Base-by-base conservation (phyloP, 2,888 invertebrate species). In the Euproctis similis region DNA sequence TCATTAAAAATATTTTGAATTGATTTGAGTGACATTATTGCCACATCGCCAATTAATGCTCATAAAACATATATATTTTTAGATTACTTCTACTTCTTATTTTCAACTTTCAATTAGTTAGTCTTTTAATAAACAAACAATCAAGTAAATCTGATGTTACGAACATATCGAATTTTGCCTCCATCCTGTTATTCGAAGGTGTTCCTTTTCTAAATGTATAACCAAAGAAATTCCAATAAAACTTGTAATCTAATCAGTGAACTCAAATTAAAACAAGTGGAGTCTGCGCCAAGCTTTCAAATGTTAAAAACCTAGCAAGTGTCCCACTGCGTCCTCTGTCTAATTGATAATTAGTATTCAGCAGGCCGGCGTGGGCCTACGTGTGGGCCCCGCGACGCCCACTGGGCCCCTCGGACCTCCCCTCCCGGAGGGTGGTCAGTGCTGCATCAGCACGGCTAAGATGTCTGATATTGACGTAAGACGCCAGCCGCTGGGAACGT, bases 291-390 rank as follows among this genome's bases (percentile, higher is more conserved):
- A 34, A 18, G 24, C 17, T 24, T 27, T 8, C 19, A 26, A 24
- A 27, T 24, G 30, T 30, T 34, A 34, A 34, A 34, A 34, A 34
- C 8, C 34, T 26, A 24, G 26, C 24, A 34, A 34, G 19, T 26
- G 27, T 30, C 30, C 30, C 34, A 22, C 17, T 27, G 30, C 30
- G 30, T 17, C 26, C n/a, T n/a, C 20, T 30, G 34, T 34, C 59
- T 76, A 76, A 75, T 76, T 75, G 73, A 72, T 73, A 77, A 80
- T 80, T 76, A 76, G 77, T 74, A 78, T 78, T 70, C 78, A 53
- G 56, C 35, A 56, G 56, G 58, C 44, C 59, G 64, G 69, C 65
- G 68, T 73, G 58, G 49, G 76, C 75, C 75, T 75, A 74, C 74
- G 73, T 74, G 73, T 49, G 43, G 53, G 45, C 51, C 53, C 52